Evolutionary conservation across 35 echinoderm and acorn worm species (phyloP).

Genomic region (Anneissia japonica): DNA sequence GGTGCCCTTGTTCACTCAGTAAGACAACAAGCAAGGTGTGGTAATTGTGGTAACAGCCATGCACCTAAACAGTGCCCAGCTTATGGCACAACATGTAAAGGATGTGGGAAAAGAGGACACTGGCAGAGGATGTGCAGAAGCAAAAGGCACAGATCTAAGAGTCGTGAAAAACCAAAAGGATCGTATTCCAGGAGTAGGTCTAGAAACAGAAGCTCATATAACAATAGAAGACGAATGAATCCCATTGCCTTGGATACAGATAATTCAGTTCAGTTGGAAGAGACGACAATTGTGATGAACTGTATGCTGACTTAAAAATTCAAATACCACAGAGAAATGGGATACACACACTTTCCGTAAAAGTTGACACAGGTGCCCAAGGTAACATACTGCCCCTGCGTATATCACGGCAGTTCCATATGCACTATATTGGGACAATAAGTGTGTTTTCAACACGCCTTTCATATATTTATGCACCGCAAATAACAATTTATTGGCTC

Average conservation of each 20-base stretch:
- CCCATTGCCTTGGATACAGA: not conserved
- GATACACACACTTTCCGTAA: not conserved
- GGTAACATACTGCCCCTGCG: conserved; percentile 29
- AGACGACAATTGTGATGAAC: not conserved
- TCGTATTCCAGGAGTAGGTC: not conserved
- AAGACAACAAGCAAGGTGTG: not conserved
- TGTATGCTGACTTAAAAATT: conserved; percentile 8
- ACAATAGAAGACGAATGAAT: not conserved
- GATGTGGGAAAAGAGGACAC: conserved; percentile 16
- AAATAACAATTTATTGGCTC: too few species aligned
- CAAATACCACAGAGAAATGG: not conserved
- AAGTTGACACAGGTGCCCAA: conserved; percentile 29
- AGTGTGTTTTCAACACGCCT: too few species aligned
- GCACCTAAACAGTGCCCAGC: not conserved
- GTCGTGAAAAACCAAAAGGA: not conserved
- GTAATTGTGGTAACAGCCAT: not conserved
- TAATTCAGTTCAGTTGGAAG: not conserved
- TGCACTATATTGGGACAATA: too few species aligned
- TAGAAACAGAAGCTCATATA: not conserved
- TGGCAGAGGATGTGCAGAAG: not conserved
- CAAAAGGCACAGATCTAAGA: not conserved
- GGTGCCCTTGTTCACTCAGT: not conserved
- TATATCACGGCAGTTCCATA: too few species aligned
- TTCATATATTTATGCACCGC: too few species aligned
- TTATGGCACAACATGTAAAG: not conserved